Base-by-base conservation (phyloP, 2,888 invertebrate genomes). In the Cheilosia impressa region DNA sequence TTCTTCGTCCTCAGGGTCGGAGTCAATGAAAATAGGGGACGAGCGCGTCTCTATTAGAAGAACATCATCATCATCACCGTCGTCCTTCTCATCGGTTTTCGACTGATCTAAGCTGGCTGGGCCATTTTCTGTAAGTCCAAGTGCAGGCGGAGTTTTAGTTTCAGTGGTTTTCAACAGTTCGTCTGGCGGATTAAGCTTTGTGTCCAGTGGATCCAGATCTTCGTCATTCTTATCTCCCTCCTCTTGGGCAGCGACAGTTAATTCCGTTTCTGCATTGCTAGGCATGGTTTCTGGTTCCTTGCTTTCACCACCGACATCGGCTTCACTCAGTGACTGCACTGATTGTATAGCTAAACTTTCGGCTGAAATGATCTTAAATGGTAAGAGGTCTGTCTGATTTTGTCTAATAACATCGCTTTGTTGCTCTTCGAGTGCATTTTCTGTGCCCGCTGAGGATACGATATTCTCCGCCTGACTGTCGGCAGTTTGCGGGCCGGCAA, bases 1-100 rank as follows among this genome's bases (percentile, higher is more conserved):
- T 19, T 82, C 77, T 2, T 73, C 87, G 17, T 88, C 88, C 27
- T 89, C 89, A 1, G 89, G 89, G 57, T 89, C 89, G 2, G 89
- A 89, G 73, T 89, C 89, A 31, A 89, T 76, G 47, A 89, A 89
- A 75, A 89, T 89, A 0, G 89, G 89, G 2, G 89, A 89, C 45
- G 88, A 87, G 6, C 89, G 88, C 1, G 87, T 87, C 72, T 89
- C 89, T 19, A 89, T 88, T 10, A 89, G 83, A 34, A 89, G 85
- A 3, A 89, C 89, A 69, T 89, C 89, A 53, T 89, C 89, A 22
- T 85, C 79, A 15, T 81, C 77, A 5, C 53, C 77, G 4, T 60
- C 43, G 19, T 10, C 58, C 5, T 47, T 58, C 58, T 5, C 72
- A 50, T 19, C 13, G 24, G 43, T 47, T 15, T 17, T 72, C 53